Conservation (phyloP, 2,797 vertebrate genomes). For the Eulemur albifrons region DNA sequence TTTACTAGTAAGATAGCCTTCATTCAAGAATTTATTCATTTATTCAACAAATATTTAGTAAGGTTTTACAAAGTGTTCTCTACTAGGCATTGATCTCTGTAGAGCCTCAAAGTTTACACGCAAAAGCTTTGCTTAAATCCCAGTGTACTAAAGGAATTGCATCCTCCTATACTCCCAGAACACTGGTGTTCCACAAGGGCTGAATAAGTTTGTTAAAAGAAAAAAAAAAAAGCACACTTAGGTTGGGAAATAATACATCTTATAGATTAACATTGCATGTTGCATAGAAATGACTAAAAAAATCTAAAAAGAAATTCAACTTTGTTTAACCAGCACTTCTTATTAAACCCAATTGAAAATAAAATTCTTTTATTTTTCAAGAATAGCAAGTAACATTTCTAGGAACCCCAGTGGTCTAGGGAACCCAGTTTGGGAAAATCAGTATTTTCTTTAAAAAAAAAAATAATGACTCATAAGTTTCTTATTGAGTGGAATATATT, state of each 20-base stretch:
- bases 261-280: neutral
- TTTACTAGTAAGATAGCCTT: neutral
- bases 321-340: neutral
- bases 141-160: neutral
- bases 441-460: neutral
- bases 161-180: neutral
- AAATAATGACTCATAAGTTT: neutral
- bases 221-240: neutral
- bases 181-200: neutral
- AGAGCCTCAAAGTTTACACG: neutral
- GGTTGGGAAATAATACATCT: neutral
- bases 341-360: neutral
- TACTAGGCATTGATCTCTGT: neutral
- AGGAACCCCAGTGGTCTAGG: neutral
- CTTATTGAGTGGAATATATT: neutral
- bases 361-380: neutral
- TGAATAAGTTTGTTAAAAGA: neutral
- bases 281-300: neutral
- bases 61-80: neutral
- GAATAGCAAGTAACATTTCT: neutral
- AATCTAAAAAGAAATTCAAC: neutral
- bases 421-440: neutral
- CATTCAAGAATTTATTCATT: neutral
- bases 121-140: neutral
- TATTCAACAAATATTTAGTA: neutral